Base-by-base conservation (phyloP, 2,113 vertebrate genomes). In the Aleadryas rufinucha region DNA sequence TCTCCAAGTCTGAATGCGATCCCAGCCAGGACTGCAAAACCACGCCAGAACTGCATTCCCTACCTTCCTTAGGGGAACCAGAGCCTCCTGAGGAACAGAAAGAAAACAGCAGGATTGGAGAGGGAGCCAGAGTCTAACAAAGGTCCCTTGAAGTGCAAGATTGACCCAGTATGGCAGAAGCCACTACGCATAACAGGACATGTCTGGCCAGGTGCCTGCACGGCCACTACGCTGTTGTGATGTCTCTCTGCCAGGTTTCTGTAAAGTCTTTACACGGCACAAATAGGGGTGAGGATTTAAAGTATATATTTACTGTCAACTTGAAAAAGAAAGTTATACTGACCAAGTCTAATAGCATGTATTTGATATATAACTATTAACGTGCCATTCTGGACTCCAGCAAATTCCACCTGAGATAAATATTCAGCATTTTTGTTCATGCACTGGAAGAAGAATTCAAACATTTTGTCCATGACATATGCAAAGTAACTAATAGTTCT, bases 321-420 rank as follows among this genome's bases (percentile, higher is more conserved):
- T 97, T 18, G 88, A 92, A 96, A 97, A 97, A 97, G 79, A 91
- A 96, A 76, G 86, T 91, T 90, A 78, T 96, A 93, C 33, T 78
- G 89, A 92, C 87, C 96, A 95, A 96, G 89, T 86, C 92, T 89
- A 89, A 94, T 96, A 97, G 83, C 84, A 59, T 95, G 97, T 98
- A 97, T 96, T 97, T 95, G 90, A 96, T 97, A 93, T 83, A 81
- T 72, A 95, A 96, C 94, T 95, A 95, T 88, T 91, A 89, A 94
- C 95, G 94, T 94, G 96, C 97, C 97, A 97, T 96, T 98, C 97
- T 98, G 97, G 97, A 97, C 97, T 97, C 94, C 94, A 89, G 97
- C 95, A 98, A 98, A 96, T 97, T 92, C 97, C 97, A 97, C 98
- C 97, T 98, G 98, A 98, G 98, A 97, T 95, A 92, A 98, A 97